Evolutionary conservation across 2,888 invertebrate genomes (phyloP).

Genomic region (Crossocerus cetratus): DNA sequence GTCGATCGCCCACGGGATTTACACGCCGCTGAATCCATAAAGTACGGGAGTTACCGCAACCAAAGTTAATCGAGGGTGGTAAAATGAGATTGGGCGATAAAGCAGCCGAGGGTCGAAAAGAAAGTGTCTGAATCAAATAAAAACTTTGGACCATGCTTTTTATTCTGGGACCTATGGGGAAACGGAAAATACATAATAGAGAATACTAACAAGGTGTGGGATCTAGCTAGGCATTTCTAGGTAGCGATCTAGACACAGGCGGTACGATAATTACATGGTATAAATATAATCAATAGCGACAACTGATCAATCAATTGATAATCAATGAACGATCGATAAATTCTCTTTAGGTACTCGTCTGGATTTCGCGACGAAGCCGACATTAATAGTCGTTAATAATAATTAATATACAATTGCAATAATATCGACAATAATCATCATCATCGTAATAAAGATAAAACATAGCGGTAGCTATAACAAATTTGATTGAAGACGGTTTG

Average conservation of each 20-base stretch:
- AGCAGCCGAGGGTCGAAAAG: slow-evolving; percentile 20
- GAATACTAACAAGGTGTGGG: slow-evolving; percentile 11
- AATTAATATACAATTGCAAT: slow-evolving; percentile 53
- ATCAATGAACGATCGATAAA: slow-evolving; percentile 57
- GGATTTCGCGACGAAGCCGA: slow-evolving; percentile 45
- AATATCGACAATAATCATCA: slow-evolving; percentile 35
- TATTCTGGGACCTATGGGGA: background rate
- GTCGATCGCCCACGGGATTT: slow-evolving; percentile 46
- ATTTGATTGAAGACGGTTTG: slow-evolving; percentile 56
- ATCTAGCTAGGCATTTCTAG: background rate
- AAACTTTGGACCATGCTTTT: slow-evolving; percentile 8
- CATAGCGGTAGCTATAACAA: slow-evolving; percentile 54
- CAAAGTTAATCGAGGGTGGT: background rate
- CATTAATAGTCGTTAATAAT: slow-evolving; percentile 46
- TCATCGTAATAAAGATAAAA: slow-evolving; percentile 27
- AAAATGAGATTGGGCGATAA: background rate
- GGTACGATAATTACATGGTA: slow-evolving; percentile 53
- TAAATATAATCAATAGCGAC: slow-evolving; percentile 57
- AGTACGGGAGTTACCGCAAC: background rate
- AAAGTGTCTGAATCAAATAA: slow-evolving; percentile 8
- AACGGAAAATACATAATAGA: background rate
- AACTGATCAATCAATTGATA: slow-evolving; percentile 56
- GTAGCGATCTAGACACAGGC: slow-evolving; percentile 58
- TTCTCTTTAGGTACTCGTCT: slow-evolving; percentile 55
- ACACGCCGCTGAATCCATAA: background rate